Conservation (phyloP, 2,797 vertebrate genomes). For the Sebastes cheni region DNA sequence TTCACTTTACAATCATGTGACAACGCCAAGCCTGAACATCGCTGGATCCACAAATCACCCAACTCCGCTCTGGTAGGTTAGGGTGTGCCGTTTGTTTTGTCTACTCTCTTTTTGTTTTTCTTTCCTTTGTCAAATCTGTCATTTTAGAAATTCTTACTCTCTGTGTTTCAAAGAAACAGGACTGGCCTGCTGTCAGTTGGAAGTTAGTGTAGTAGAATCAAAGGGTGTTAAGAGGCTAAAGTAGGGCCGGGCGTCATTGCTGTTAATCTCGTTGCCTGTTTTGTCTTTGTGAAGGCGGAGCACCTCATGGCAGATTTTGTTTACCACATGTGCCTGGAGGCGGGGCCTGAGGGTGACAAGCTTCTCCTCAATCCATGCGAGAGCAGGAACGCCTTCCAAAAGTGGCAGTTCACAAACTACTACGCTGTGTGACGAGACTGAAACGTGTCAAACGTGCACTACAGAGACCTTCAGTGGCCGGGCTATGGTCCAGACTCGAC, state of each 20-base stretch:
- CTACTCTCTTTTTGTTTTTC: not conserved
- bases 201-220: not conserved
- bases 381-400: slow-evolving; percentile 81
- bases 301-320: slow-evolving; percentile 85
- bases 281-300: slow-evolving; percentile 77
- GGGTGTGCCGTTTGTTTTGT: slow-evolving; percentile 6
- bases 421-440: slow-evolving; percentile 40
- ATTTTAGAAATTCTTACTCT: not conserved
- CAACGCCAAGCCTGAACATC: slow-evolving; percentile 69
- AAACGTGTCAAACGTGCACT: not conserved
- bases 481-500: not conserved
- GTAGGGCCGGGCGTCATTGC: too few species aligned
- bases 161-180: not conserved
- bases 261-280: slow-evolving; percentile 6
- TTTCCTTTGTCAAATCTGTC: not conserved
- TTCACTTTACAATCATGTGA: slow-evolving; percentile 80
- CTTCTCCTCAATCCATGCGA: slow-evolving; percentile 81
- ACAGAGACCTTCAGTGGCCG: not conserved
- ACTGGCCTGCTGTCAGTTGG: not conserved
- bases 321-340: slow-evolving; percentile 86
- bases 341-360: slow-evolving; percentile 51
- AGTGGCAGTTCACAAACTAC: slow-evolving; percentile 94
- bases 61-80: slow-evolving; percentile 84
- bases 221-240: not conserved
- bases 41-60: slow-evolving; percentile 87